Base-by-base conservation (phyloP, 2,113 vertebrate species). In the Neotoma lepida region DNA sequence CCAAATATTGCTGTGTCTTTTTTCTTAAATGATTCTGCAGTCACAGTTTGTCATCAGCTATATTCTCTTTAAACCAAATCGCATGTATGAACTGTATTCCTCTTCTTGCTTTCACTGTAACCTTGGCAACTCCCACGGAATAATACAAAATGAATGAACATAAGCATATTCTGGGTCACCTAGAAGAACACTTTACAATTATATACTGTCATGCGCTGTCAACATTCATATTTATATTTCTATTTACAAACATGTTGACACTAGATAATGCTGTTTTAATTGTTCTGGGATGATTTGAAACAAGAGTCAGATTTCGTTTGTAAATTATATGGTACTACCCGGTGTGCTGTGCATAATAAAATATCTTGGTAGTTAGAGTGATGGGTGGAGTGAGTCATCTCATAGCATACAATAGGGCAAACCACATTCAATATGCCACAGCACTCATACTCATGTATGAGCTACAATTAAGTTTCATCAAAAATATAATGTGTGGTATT, bases 121-220 rank as follows among this genome's bases (percentile, higher is more conserved):
- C 71, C 51, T 93, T 46, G 89, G 66, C 73, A 85, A 95, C n/a
- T 78, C 63, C 41, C 68, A 93, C 77, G 7, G 54, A 91, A 88
- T 88, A 85, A 76, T 91, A 66, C 86, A 85, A 91, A 80, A 92
- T 81, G 88, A 93, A 96, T 96, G 49, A 82, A 56, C 28, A 28
- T 73, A 63, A 87, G 17, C 41, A 84, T 89, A 91, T 91, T 95
- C 68, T 81, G 44, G 44, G 46, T 89, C 66, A 82, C 76, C 58
- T 90, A 81, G 70, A 95, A 96, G 81, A 88, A 51, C 17, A 73
- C 73, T 18, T 91, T 91, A 77, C 66, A 84, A 93, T n/a, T 90
- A 68, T 95, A 77, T 84, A 88, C 58, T 85, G 33, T 24, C 39
- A 61, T 82, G n/a, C 20, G 24, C 77, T 49, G 82, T 64, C 80